A percentile compares a stretch with the other conserved stretches of the same genome.
phyloP scores from a whole-genome alignment of 1,140 invertebrate species.

The Ganaspis sp. region DNA sequence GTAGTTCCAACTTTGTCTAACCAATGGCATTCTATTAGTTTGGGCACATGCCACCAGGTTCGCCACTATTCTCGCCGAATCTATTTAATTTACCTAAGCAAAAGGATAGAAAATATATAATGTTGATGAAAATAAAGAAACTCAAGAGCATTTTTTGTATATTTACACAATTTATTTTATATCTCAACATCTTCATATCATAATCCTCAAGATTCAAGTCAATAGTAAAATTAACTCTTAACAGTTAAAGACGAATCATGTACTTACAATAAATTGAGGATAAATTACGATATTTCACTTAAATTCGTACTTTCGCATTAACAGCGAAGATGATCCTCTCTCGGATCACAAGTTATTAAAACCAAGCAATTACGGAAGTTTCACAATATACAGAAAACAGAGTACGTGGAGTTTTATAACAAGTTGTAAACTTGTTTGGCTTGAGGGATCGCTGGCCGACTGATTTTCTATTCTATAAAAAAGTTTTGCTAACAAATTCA shows the following conservation, averaged over 20 bases:
- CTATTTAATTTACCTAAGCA: no score
- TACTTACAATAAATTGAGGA: conserved; percentile 31
- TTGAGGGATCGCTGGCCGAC: background rate
- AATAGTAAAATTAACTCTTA: conserved; percentile 60
- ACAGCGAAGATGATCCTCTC: background rate
- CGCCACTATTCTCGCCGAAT: no score
- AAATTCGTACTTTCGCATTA: background rate
- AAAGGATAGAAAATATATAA: no score
- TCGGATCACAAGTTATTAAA: conserved; percentile 9
- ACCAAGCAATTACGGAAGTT: background rate
- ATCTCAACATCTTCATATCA: conserved; percentile 71
- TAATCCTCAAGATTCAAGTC: conserved; percentile 68
- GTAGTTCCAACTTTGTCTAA: no score
- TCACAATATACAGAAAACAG: conserved; percentile 31
- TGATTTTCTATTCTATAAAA: conserved; percentile 1
- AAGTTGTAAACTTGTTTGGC: conserved; percentile 1
- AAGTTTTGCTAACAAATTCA: background rate
- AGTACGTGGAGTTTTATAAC: conserved; percentile 15
- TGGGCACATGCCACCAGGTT: no score
- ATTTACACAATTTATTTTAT: conserved; percentile 76
- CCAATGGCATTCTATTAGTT: no score
- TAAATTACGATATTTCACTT: conserved; percentile 25
- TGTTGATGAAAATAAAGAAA: background rate
- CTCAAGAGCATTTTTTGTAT: conserved; percentile 50
- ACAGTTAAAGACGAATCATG: conserved; percentile 22